Evolutionary conservation across 2,113 vertebrate genomes (phyloP).

Genomic region (Grantiella picta): DNA sequence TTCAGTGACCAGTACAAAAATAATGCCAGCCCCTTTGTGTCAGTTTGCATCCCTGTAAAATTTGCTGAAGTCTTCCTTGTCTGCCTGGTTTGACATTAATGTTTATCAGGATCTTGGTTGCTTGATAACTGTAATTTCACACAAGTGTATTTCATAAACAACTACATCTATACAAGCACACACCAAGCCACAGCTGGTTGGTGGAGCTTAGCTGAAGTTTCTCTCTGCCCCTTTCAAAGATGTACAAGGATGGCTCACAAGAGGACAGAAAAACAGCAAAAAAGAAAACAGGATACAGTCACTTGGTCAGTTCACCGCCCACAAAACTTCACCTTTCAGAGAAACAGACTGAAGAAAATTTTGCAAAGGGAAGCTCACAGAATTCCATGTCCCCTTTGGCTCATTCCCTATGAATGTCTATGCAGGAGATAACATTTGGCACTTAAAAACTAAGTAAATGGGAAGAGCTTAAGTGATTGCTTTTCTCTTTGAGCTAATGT

Average conservation of each 20-base stretch:
- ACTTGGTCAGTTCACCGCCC: not conserved
- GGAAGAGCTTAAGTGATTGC: constrained; percentile 48
- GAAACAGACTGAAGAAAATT: not conserved
- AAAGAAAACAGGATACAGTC: not conserved
- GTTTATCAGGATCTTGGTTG: not conserved
- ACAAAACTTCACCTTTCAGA: not conserved
- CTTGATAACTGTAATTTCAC: not conserved
- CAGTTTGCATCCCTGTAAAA: not conserved
- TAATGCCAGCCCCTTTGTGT: not conserved
- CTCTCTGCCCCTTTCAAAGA: not conserved
- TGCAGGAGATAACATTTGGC: constrained; percentile 38
- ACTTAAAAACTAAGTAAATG: constrained; percentile 54
- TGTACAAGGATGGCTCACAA: not conserved
- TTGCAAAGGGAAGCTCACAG: not conserved
- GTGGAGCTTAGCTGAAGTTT: not conserved
- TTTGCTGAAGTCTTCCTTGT: not conserved
- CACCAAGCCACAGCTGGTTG: accelerated
- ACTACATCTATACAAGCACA: not conserved
- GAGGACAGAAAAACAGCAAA: not conserved
- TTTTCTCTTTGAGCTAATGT: constrained; percentile 57
- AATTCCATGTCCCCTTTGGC: not conserved
- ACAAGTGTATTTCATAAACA: not conserved
- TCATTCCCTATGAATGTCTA: constrained; percentile 30
- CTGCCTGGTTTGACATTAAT: not conserved
- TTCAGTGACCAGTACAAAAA: not conserved